These are phyloP conservation scores for Valencia hispanica DNA, from an alignment of 2,797 vertebrate genomes.

Conservation along the genomic window DNA sequence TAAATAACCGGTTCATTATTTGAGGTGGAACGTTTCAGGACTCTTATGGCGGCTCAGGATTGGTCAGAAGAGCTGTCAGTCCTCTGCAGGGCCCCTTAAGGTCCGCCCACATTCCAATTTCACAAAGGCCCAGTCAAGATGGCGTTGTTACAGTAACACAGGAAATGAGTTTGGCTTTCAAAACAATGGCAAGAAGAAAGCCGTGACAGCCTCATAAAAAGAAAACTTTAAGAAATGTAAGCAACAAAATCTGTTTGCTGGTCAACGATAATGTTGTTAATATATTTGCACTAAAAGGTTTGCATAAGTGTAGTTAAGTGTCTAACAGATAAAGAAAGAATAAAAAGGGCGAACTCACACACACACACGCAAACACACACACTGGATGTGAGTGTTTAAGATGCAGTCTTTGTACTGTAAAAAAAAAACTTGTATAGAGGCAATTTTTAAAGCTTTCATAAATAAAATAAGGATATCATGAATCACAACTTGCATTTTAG, in stretches of 20 bases:
- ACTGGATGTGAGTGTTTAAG: no score
- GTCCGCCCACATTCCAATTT: constrained; percentile 65
- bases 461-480: no score
- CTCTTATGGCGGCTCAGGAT: constrained; percentile 31
- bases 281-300: no score
- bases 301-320: no score
- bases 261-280: no score
- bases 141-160: background rate
- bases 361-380: no score
- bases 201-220: background rate
- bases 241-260: no score
- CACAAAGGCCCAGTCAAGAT: constrained; percentile 37
- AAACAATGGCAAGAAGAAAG: constrained; percentile 25
- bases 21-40: constrained; percentile 53
- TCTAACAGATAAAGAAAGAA: background rate
- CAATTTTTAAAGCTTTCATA: no score
- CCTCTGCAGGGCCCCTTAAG: background rate
- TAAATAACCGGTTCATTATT: constrained; percentile 61
- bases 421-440: no score
- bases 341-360: background rate
- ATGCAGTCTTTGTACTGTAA: no score
- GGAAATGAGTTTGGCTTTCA: constrained; percentile 13
- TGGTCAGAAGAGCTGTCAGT: constrained; percentile 50
- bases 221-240: background rate
- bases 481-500: no score